Base-by-base conservation (phyloP, 2,113 vertebrate species). In the Lepisosteus oculatus region DNA sequence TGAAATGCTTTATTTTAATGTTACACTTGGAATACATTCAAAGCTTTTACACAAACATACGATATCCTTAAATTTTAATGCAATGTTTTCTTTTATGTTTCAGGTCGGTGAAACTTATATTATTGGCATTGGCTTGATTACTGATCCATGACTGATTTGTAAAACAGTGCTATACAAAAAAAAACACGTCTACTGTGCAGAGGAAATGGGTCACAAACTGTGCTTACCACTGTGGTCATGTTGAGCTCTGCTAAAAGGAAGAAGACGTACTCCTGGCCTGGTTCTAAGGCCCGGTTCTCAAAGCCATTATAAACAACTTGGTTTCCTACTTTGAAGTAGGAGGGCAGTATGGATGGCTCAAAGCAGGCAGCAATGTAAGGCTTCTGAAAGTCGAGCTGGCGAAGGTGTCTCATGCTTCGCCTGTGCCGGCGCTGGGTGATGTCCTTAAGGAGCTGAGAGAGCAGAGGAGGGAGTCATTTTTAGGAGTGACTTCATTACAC, bases 291-390 rank as follows among this genome's bases (percentile, higher is more conserved):
- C 44, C 91, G 91, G 89, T 97, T 98, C 85, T 97, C 95, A 0
- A 96, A 99, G 84, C 91, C 94, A 13, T 93, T 94, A 0, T 95
- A 93, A 54, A 90, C 92, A 47, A 93, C 93, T 87, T 96, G 93
- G 76, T 96, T 93, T 0, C 97, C 97, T 12, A 98, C 83, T 9
- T 89, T 91, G 88, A 98, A 97, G 79, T 89, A 87, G 7, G 88
- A 43, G 0, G 96, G 97, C 70, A 99, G 87, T n/a, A 88, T 79
- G 82, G 80, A 87, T 74, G 91, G 88, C 12, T 84, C 91, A 81
- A 99, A 97, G 43, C 95, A 94, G 5, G 95, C 97, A 0, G 95
- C 93, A 0, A 99, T 93, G 86, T 95, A 99, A n/a, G 97, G 94
- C 71, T 91, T 93, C 76, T 92, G 92, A 59, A 85, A 85, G 66